Evolutionary conservation across 2,797 vertebrate species (phyloP).

Genomic region (Peromyscus nudipes): DNA sequence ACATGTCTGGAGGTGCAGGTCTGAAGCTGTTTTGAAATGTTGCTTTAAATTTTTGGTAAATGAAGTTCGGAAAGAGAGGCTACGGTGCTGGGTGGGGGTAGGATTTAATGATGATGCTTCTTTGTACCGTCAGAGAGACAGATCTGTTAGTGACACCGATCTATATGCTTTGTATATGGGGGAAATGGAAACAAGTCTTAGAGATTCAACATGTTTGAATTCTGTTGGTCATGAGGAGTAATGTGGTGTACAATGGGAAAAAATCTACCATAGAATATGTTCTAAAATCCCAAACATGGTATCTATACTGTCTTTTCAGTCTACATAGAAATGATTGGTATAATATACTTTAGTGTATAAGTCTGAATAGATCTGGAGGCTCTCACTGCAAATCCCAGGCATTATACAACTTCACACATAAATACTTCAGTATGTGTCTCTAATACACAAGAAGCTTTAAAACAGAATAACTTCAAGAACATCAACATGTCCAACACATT

Average conservation of each 20-base stretch:
- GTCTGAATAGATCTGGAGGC: slow-evolving; percentile 1
- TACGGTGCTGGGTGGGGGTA: neutral
- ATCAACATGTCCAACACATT: slow-evolving; percentile 6
- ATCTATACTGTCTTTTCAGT: neutral
- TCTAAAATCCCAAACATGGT: neutral
- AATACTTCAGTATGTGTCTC: slow-evolving; percentile 18
- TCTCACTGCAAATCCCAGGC: slow-evolving; percentile 48
- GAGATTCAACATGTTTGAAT: neutral
- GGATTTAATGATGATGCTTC: neutral
- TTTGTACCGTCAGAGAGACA: neutral
- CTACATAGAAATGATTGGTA: neutral
- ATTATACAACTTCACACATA: slow-evolving; percentile 49
- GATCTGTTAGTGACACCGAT: neutral
- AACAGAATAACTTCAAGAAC: neutral
- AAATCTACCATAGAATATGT: neutral
- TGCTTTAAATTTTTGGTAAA: neutral
- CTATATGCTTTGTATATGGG: neutral
- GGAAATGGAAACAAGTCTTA: neutral
- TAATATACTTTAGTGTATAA: slow-evolving; percentile 41
- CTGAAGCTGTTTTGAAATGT: neutral
- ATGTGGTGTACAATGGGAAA: neutral
- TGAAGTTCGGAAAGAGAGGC: neutral
- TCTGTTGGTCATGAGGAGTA: neutral
- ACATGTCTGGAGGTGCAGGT: neutral
- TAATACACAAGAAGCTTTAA: slow-evolving; percentile 3